Evolutionary conservation across 64 coral and sea anemone species (phyloP).

Genomic region (Dendronephthya gigantea): DNA sequence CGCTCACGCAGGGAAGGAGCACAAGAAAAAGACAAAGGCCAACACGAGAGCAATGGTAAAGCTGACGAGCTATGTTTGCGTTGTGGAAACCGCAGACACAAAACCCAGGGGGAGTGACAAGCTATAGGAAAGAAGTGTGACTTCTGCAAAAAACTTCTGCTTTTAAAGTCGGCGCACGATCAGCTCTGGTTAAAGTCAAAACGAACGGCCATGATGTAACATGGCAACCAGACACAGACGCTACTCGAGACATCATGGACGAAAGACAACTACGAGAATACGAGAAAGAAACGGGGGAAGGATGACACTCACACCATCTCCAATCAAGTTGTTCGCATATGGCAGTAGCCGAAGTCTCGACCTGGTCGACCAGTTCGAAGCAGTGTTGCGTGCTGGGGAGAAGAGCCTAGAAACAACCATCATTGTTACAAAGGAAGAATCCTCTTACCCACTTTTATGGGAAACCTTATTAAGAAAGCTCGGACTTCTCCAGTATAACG

Average conservation of each 20-base stretch:
- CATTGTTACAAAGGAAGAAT: background rate
- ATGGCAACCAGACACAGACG: constrained; percentile 12
- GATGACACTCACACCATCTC: background rate
- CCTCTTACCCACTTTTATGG: background rate
- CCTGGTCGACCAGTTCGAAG: background rate
- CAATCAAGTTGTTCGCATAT: constrained; percentile 5
- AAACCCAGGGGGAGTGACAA: background rate
- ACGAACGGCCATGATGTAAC: background rate
- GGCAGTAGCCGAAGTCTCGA: background rate
- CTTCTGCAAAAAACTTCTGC: background rate
- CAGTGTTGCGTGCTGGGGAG: background rate
- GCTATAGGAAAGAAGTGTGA: background rate
- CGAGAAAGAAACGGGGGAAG: background rate
- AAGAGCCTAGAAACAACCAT: background rate
- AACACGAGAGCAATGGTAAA: background rate
- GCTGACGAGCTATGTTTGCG: background rate
- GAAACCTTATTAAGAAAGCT: background rate
- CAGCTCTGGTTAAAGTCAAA: background rate
- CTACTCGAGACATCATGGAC: constrained; percentile 13
- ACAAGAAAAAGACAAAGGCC: background rate
- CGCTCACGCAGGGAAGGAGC: background rate
- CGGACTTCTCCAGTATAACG: background rate
- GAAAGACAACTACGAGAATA: background rate
- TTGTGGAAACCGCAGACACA: background rate
- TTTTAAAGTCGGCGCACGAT: background rate